Conservation (phyloP, 2,888 invertebrate species). For the Corythucha ciliata region DNA sequence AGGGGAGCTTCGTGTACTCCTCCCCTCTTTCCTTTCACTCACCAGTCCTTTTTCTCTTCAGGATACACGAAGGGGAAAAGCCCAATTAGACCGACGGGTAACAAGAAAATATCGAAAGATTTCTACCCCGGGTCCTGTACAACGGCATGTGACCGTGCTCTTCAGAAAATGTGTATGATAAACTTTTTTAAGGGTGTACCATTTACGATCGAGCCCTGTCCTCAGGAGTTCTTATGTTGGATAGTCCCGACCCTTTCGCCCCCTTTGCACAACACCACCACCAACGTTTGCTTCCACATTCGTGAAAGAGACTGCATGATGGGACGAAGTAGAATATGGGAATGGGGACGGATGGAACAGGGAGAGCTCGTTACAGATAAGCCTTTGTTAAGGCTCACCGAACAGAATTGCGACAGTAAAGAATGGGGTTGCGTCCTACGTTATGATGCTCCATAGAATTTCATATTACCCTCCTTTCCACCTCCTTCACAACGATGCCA, state of each 20-base stretch:
- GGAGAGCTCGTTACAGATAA: slow-evolving; percentile 27
- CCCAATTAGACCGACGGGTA: no score
- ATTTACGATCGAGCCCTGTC: no score
- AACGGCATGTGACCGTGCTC: no score
- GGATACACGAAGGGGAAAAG: neutral
- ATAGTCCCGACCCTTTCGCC: neutral
- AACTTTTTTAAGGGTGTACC: slow-evolving; percentile 27
- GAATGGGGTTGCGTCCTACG: slow-evolving; percentile 11
- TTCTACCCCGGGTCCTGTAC: neutral
- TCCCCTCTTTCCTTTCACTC: no score
- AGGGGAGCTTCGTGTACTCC: no score
- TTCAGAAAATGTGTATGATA: slow-evolving; percentile 28
- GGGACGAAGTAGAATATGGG: no score
- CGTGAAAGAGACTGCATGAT: no score
- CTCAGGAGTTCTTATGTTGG: no score
- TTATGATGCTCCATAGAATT: slow-evolving; percentile 27
- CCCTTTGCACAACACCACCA: neutral
- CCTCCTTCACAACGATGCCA: no score
- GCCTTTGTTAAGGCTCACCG: slow-evolving; percentile 24
- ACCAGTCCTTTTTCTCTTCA: no score
- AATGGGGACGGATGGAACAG: neutral
- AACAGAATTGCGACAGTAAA: slow-evolving; percentile 22
- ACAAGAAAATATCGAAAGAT: no score
- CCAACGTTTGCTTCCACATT: no score
- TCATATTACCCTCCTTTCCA: slow-evolving; percentile 21